These are phyloP conservation scores for Parelbella ahira DNA, from an alignment of 2,888 invertebrate species.

Conservation along the genomic window DNA sequence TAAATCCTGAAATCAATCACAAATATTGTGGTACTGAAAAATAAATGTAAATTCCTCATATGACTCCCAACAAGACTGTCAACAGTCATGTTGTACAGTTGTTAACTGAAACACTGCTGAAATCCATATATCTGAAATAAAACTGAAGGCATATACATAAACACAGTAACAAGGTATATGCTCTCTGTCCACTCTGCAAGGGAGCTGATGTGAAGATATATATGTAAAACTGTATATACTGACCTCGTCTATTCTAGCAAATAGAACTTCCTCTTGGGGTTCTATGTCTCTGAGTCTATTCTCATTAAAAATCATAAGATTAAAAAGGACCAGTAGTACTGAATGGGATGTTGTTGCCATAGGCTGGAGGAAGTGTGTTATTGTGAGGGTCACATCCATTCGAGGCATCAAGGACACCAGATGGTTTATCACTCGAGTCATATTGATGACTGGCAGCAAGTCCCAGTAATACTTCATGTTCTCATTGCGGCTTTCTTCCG, in stretches of 20 bases:
- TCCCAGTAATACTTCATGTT: conserved; percentile 61
- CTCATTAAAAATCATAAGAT: conserved; percentile 56
- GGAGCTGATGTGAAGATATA: too few relatives aligned
- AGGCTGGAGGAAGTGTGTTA: conserved; percentile 59
- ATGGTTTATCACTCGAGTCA: conserved; percentile 56
- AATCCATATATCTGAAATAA: too few relatives aligned
- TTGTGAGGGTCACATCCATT: conserved; percentile 36
- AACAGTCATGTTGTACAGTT: too few relatives aligned
- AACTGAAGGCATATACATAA: too few relatives aligned
- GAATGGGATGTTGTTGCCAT: conserved; percentile 42
- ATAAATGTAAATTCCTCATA: too few relatives aligned
- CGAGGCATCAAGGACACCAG: conserved; percentile 46
- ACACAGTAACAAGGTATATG: too few relatives aligned
- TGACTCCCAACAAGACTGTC: too few relatives aligned
- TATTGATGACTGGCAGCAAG: conserved; percentile 60
- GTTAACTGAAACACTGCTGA: too few relatives aligned
- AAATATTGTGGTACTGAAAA: too few relatives aligned
- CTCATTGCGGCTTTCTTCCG: conserved; percentile 52
- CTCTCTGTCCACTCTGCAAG: too few relatives aligned
- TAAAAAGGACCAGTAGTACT: conserved; percentile 52
- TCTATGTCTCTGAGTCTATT: conserved; percentile 46
- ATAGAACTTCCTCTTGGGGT: conserved; percentile 53
- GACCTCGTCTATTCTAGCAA: conserved; percentile 43
- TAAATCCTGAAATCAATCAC: too few relatives aligned
- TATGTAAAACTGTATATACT: background rate